Conservation (phyloP, 2,113 vertebrate genomes). For the Circaetus gallicus region DNA sequence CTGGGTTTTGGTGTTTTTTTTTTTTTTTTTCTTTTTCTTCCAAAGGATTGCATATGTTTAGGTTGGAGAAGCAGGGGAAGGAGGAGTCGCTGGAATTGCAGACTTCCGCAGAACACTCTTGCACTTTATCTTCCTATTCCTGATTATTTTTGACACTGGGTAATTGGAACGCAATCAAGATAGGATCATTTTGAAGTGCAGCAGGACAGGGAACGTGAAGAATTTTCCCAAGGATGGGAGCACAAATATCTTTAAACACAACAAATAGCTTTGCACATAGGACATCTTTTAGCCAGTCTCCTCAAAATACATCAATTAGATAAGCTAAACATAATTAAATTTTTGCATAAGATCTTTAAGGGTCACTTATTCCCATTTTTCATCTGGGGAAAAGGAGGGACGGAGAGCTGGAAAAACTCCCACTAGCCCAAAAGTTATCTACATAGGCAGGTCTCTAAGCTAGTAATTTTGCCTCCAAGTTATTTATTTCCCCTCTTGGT, state of each 20-base stretch:
- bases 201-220: conserved; percentile 37
- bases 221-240: conserved; percentile 62
- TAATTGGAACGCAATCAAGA: conserved; percentile 44
- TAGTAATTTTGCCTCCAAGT: background rate
- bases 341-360: background rate
- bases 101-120: background rate
- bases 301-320: conserved; percentile 24
- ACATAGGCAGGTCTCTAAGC: background rate
- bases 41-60: background rate
- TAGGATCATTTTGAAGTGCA: conserved; percentile 19
- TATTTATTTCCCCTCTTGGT: background rate
- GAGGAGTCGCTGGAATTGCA: background rate
- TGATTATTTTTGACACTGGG: conserved; percentile 40
- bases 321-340: conserved; percentile 38
- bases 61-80: background rate
- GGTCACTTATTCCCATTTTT: background rate
- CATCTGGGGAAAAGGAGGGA: background rate
- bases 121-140: background rate
- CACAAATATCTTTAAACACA: conserved; percentile 43
- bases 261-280: conserved; percentile 43
- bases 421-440: background rate
- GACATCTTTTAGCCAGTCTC: conserved; percentile 18
- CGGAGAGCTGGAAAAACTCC: background rate
- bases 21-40: background rate
- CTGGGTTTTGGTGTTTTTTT: background rate